Conservation (phyloP, 2,797 vertebrate species). For the Gorsachius magnificus region DNA sequence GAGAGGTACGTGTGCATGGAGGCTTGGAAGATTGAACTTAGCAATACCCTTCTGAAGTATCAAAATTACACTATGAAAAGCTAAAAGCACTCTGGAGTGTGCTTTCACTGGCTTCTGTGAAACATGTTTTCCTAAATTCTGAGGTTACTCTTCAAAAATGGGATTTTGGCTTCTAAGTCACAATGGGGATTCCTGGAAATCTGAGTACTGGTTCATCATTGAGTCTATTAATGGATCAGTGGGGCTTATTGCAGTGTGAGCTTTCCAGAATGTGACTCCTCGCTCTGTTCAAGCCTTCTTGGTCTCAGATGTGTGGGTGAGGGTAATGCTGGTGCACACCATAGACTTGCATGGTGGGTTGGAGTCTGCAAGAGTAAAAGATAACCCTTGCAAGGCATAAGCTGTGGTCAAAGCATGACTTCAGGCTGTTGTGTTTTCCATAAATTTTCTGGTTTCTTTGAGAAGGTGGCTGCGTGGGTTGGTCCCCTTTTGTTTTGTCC, state of each 20-base stretch:
- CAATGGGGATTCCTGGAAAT: background rate
- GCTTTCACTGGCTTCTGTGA: background rate
- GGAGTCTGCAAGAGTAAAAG: fast-evolving
- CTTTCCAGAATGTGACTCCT: background rate
- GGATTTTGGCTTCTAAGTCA: background rate
- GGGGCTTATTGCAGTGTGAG: background rate
- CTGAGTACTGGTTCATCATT: fast-evolving
- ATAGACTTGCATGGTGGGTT: fast-evolving
- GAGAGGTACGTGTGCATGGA: fast-evolving
- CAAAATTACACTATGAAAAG: background rate
- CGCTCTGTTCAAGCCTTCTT: fast-evolving
- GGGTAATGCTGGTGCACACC: background rate
- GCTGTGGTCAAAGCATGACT: background rate
- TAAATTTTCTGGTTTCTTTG: fast-evolving
- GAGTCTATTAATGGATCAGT: background rate
- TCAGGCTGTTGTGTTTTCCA: background rate
- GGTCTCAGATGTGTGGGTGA: fast-evolving
- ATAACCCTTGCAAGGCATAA: too few relatives aligned
- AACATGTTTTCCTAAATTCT: background rate
- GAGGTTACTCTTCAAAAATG: background rate
- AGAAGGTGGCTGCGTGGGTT: fast-evolving
- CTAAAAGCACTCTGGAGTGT: background rate
- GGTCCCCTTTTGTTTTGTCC: too few relatives aligned
- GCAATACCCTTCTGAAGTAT: background rate
- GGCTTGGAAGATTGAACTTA: background rate